Percentiles rank a stretch among this genome's conserved stretches.
These are phyloP conservation scores for Megaceryle maxima DNA, from an alignment of 2,113 vertebrate species.

Conservation along the genomic window DNA sequence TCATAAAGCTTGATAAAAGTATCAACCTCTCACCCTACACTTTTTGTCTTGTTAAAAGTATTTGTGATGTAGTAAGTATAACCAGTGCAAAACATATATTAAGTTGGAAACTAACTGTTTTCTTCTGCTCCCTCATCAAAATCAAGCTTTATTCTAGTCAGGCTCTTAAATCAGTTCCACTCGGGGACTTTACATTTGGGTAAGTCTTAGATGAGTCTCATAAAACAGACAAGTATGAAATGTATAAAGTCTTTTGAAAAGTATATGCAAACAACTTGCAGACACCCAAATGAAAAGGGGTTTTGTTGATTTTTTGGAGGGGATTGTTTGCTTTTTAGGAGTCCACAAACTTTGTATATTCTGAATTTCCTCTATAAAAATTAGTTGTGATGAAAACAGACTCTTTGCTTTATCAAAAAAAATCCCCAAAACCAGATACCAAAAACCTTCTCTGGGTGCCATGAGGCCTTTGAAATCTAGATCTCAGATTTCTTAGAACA, in stretches of 20 bases:
- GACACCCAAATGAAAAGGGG: background rate
- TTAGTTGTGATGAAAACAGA: background rate
- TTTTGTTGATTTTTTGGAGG: background rate
- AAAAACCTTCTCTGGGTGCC: background rate
- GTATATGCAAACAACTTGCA: background rate
- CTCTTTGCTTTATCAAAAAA: background rate
- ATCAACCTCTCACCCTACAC: background rate
- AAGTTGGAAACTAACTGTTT: background rate
- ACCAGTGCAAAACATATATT: background rate
- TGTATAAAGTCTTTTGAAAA: background rate
- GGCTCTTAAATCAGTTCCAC: background rate
- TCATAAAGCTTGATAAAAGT: background rate
- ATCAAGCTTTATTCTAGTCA: background rate
- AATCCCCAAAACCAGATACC: background rate
- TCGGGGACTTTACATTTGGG: background rate
- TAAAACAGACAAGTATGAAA: background rate
- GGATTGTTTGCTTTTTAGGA: background rate
- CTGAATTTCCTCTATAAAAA: constrained; percentile 19
- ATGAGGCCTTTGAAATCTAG: background rate
- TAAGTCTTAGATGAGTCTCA: background rate
- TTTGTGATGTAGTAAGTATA: background rate
- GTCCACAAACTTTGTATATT: background rate
- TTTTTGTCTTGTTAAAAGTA: background rate
- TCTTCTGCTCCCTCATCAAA: background rate
- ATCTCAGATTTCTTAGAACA: background rate